Evolutionary conservation across 2,888 invertebrate genomes (phyloP), one percentile per base, ranked within the genome.

Genomic region (Synergus umbraculus): DNA sequence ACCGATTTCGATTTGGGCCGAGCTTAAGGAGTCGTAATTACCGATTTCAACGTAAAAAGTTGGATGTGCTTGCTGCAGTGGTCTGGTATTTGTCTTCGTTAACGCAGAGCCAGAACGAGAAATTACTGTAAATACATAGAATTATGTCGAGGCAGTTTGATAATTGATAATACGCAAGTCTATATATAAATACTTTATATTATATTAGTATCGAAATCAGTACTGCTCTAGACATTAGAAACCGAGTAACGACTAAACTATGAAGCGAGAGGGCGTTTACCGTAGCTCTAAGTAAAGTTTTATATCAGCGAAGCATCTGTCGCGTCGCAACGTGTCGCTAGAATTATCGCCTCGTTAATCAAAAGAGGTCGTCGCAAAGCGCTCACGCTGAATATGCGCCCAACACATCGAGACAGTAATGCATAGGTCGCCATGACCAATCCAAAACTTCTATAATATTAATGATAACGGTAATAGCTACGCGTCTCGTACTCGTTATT

Each of bases 171-270:
- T 89, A 89, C 87, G 86, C 89, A 90, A 90, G 87, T 90, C 90
- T 89, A 91, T 87, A 83, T 88, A 91, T 89, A 91, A 90, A 90
- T 90, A 91, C 91, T 91, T 92, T 90, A 91, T 90, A 91, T 91
- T 85, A 89, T 89, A 81, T 77, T 81, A 81, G 80, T 58, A 83
- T 78, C 76, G 78, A 79, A 79, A 49, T 58, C 78, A 79, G 60
- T 76, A 78, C 43, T 65, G 63, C 69, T 58, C 79, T 41, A 77
- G 64, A 79, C 18, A 9, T 18, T 58, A 58, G 58, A 18, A 18
- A 58, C 29, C 63, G 63, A 63, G 63, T 63, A 65, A 79, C 49
- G 46, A 81, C 76, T 78, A 79, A 79, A 81, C 76, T 69, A 79
- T 87, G 87, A 86, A 85, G 83, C 82, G 81, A 86, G 82, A 87